Conservation (phyloP, 1,140 invertebrate genomes). For the Micrasema minimum region DNA sequence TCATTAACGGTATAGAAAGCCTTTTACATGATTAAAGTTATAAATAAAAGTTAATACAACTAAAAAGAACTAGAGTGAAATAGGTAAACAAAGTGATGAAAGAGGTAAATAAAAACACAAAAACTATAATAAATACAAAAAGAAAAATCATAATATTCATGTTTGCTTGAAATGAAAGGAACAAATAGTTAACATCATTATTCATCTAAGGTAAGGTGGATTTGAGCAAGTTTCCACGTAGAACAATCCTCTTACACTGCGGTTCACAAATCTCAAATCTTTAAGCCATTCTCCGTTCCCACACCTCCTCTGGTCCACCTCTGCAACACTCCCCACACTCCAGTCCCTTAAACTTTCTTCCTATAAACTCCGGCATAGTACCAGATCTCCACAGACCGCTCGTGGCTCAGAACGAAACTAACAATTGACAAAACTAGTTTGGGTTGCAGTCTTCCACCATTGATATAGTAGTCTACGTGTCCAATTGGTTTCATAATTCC, state of each 20-base stretch:
- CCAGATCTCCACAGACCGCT: constrained; percentile 17
- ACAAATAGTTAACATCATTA: no score
- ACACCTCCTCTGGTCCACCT: neutral
- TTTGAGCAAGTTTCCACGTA: neutral
- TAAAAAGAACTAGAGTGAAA: no score
- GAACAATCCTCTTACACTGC: neutral
- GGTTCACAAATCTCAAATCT: neutral
- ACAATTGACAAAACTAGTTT: neutral
- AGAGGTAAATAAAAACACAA: no score
- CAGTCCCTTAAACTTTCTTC: constrained; percentile 10
- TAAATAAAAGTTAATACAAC: no score
- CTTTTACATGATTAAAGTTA: no score
- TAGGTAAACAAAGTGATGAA: no score
- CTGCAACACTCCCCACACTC: constrained; percentile 4
- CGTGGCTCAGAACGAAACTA: constrained; percentile 10
- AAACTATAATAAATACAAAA: no score
- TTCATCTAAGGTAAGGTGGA: neutral
- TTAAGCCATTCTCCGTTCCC: neutral
- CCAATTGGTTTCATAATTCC: constrained; percentile 13
- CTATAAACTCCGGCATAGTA: neutral
- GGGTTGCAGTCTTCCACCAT: constrained; percentile 26
- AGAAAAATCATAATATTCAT: no score
- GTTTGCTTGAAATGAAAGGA: no score
- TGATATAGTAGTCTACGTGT: constrained; percentile 37
- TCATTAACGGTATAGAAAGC: no score